Evolutionary conservation across 2,888 invertebrate species (phyloP), one percentile per base, ranked within the genome.

Genomic region (Empis livida): DNA sequence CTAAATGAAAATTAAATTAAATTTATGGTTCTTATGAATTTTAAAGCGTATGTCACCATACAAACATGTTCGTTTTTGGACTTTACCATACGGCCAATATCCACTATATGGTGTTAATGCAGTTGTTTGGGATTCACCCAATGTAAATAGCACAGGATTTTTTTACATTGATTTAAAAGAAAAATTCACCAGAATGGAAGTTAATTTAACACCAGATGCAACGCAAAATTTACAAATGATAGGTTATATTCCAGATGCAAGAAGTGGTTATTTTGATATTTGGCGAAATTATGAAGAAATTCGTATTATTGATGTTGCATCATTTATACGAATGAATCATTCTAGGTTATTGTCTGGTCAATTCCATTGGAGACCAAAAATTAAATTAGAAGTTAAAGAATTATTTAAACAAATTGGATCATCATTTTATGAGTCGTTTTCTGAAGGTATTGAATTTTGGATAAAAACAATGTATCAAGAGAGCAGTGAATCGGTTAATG

Each of bases 251-350:
- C 80, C 84, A 0, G 87, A 90, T 62, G 78, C 84, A 0, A 74
- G 89, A 32, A 86, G 82, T 53, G 83, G 80, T 0, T 74, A 76
- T 52, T 76, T 89, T 55, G 79, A 87, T 62, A 75, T 87, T 11
- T 89, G 88, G 86, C 75, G 89, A 37, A 80, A 86, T 56, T 89
- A 83, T 59, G 86, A 88, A 53, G 86, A 88, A 63, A 79, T 85
- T 55, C 75, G 77, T 3, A 78, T 88, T 39, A 79, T 82, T 4
- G 90, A 90, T 65, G 69, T 89, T 17, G 77, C 82, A 5, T 88
- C 86, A 17, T 88, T 84, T 63, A 70, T 89, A 42, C 78, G 82
- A 23, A 75, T 91, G 55, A 91, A 91, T 68, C 89, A 90, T 62
- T 90, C 90, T 0, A 74, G 88, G 35, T 71, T 90, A 1, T 72